Conservation (phyloP, 1,140 invertebrate species). For the Euwallacea similis region DNA sequence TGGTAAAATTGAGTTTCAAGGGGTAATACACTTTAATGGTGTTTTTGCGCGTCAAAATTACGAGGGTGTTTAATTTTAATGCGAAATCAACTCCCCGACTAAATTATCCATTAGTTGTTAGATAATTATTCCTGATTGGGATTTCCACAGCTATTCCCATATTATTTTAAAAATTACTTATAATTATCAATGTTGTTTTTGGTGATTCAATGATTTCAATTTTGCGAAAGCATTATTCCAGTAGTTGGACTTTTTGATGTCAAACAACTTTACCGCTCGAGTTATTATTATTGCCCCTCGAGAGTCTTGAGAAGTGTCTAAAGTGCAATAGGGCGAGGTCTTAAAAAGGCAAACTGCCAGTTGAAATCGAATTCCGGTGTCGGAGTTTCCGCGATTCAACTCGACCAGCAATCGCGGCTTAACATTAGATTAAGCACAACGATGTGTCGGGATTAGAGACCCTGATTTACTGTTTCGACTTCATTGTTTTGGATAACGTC, state of each 20-base stretch:
- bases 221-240: no score
- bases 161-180: no score
- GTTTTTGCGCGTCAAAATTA: neutral
- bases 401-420: constrained; percentile 21
- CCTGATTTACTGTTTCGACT: constrained; percentile 16
- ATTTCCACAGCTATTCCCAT: no score
- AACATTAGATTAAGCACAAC: constrained; percentile 28
- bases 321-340: constrained; percentile 19
- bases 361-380: constrained; percentile 20
- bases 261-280: constrained; percentile 5
- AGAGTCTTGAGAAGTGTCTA: constrained; percentile 21
- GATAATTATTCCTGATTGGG: no score
- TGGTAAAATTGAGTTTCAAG: no score
- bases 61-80: neutral
- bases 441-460: constrained; percentile 14
- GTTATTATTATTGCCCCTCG: constrained; percentile 16
- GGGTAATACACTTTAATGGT: no score
- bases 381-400: constrained; percentile 16
- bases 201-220: no score
- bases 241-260: neutral
- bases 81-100: no score
- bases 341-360: constrained; percentile 22
- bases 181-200: no score
- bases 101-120: no score
- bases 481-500: neutral